These are phyloP conservation scores for Lordiphosa stackelbergi DNA, from an alignment of 1,140 invertebrate genomes.

Conservation along the genomic window DNA sequence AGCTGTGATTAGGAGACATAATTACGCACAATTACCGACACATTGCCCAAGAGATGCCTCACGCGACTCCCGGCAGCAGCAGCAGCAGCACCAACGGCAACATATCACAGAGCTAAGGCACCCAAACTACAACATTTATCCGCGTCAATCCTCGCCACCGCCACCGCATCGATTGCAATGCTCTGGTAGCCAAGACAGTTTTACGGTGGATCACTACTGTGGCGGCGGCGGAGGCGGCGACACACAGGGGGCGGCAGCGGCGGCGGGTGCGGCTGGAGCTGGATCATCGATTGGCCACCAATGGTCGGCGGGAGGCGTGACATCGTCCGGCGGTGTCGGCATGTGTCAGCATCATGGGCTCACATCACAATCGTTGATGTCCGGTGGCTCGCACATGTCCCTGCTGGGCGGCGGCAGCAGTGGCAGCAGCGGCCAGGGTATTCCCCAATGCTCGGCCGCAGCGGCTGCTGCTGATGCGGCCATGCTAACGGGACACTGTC, in stretches of 20 bases:
- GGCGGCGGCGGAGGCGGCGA: slow-evolving; percentile 65
- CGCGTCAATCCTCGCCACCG: slow-evolving; percentile 76
- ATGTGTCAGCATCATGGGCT: slow-evolving; percentile 73
- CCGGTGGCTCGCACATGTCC: slow-evolving; percentile 75
- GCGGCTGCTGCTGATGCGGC: slow-evolving; percentile 43
- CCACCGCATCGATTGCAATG: slow-evolving; percentile 77
- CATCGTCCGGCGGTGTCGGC: slow-evolving; percentile 49
- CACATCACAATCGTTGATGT: slow-evolving; percentile 75
- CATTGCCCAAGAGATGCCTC: slow-evolving; percentile 3
- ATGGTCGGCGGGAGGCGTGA: slow-evolving; percentile 67
- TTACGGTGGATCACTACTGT: slow-evolving; percentile 78
- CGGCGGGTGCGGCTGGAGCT: slow-evolving; percentile 30
- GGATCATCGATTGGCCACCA: slow-evolving; percentile 44
- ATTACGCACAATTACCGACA: slow-evolving; percentile 12
- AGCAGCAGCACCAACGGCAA: slow-evolving; percentile 18
- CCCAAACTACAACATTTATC: slow-evolving; percentile 72
- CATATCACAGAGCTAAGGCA: slow-evolving; percentile 53
- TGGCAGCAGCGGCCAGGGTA: slow-evolving; percentile 59
- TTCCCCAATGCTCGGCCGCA: slow-evolving; percentile 39
- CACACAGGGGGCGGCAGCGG: slow-evolving; percentile 58
- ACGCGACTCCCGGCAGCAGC: slow-evolving; percentile 2
- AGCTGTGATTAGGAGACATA: slow-evolving; percentile 34
- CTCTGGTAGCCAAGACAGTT: slow-evolving; percentile 78
- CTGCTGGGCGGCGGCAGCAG: slow-evolving; percentile 63
- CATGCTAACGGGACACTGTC: slow-evolving; percentile 59